Conservation (phyloP, 1,140 invertebrate species). For the Sinella curviseta region DNA sequence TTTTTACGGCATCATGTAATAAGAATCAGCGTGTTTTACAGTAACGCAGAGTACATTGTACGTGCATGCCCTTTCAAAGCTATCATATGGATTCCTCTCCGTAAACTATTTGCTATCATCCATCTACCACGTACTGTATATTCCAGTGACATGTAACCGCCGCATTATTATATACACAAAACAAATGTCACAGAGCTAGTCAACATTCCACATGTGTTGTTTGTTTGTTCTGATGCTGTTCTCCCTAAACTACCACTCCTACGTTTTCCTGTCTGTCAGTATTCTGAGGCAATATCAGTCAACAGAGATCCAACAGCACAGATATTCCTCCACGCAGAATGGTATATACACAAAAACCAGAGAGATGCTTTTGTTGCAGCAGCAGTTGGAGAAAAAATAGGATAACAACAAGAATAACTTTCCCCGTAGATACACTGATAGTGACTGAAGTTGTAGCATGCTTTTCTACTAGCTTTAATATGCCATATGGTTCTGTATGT, state of each 20-base stretch:
- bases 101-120: too few relatives aligned
- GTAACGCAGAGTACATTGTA: too few relatives aligned
- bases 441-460: too few relatives aligned
- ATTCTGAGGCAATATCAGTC: background rate
- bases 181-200: background rate
- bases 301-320: background rate
- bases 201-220: background rate
- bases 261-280: background rate
- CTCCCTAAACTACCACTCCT: background rate
- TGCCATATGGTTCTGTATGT: background rate
- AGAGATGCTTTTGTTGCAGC: background rate
- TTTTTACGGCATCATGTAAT: background rate
- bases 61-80: too few relatives aligned
- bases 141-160: background rate
- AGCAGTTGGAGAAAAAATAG: too few relatives aligned
- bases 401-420: too few relatives aligned
- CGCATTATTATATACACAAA: background rate
- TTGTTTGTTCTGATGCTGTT: background rate
- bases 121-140: too few relatives aligned
- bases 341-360: background rate
- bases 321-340: background rate
- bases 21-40: too few relatives aligned
- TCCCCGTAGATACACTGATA: too few relatives aligned
- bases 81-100: too few relatives aligned
- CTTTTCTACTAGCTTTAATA: background rate